These are phyloP conservation scores for Speoplatyrhinus poulsoni DNA, from an alignment of 2,113 vertebrate species.

Conservation along the genomic window DNA sequence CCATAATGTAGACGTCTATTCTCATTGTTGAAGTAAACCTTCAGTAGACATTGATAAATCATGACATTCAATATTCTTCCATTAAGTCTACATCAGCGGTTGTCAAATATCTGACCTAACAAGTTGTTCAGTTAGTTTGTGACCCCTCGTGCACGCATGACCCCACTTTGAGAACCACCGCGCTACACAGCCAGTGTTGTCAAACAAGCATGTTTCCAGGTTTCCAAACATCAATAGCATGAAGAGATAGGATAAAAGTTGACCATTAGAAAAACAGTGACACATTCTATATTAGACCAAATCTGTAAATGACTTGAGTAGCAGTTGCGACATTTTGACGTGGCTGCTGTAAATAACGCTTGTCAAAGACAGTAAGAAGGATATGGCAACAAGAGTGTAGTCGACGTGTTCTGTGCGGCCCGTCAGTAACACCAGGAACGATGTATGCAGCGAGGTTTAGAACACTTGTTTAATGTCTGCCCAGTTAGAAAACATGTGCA, in stretches of 20 bases:
- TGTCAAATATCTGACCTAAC: neutral
- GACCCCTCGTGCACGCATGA: no score
- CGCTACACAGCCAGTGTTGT: no score
- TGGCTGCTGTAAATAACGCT: neutral
- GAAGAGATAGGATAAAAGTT: neutral
- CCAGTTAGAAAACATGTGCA: constrained; percentile 78
- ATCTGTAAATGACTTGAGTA: constrained; percentile 1
- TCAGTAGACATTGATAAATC: constrained; percentile 42
- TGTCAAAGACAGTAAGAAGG: neutral
- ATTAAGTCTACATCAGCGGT: neutral
- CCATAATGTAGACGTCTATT: constrained; percentile 22
- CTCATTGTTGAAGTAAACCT: constrained; percentile 35
- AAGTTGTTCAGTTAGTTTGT: neutral
- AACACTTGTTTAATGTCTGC: constrained; percentile 19
- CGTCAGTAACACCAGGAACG: constrained; percentile 25
- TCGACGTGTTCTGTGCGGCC: neutral
- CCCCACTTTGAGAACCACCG: no score
- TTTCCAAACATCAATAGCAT: neutral
- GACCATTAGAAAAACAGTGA: neutral
- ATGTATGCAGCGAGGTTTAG: constrained; percentile 31
- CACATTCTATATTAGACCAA: neutral
- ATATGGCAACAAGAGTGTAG: constrained; percentile 5
- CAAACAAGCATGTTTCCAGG: no score
- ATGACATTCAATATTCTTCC: constrained; percentile 22
- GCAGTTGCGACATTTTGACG: neutral